These are phyloP conservation scores for Hyaena hyaena DNA, from an alignment of 2,113 vertebrate species.

Conservation along the genomic window DNA sequence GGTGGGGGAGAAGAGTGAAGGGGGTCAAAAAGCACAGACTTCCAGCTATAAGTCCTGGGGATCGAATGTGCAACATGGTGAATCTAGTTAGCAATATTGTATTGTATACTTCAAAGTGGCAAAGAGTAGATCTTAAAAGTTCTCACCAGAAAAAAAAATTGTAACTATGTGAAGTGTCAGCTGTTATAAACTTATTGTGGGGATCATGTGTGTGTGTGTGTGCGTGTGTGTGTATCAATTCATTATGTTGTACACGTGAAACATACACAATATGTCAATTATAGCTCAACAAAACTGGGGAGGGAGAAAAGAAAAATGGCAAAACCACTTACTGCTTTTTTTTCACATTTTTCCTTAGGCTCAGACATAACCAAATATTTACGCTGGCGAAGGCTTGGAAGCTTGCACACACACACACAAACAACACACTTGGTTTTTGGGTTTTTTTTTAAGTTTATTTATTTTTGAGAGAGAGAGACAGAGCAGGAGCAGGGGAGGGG, in stretches of 20 bases:
- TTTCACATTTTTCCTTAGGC: neutral
- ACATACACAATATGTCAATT: neutral
- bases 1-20: neutral
- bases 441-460: too few relatives aligned
- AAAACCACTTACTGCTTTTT: neutral
- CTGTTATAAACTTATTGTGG: neutral
- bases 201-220: neutral
- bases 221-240: neutral
- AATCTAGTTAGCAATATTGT: neutral
- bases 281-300: neutral
- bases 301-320: neutral
- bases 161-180: neutral
- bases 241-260: neutral
- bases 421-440: neutral
- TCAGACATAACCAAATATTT: neutral
- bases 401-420: neutral
- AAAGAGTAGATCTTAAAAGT: neutral
- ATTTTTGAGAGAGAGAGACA: too few relatives aligned
- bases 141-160: neutral
- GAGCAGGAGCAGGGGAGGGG: too few relatives aligned
- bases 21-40: neutral
- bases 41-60: neutral
- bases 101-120: neutral
- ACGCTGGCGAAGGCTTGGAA: neutral
- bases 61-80: neutral